Evolutionary conservation across 2,888 invertebrate species (phyloP).

Genomic region (Hermaeophaga mercurialis): DNA sequence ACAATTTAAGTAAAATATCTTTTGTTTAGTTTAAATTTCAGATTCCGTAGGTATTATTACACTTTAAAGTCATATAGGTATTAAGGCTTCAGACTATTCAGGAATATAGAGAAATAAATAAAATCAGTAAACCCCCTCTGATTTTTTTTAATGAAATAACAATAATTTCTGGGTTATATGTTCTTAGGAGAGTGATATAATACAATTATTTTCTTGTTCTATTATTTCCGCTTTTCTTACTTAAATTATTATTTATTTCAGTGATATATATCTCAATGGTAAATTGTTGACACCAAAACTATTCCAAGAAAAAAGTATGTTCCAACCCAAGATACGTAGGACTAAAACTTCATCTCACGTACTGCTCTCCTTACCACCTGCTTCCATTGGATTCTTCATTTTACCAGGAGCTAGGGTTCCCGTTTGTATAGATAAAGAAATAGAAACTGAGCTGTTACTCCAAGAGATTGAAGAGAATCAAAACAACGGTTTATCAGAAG

Average conservation of each 20-base stretch:
- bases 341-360: constrained; percentile 62
- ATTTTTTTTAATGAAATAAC: too few species aligned
- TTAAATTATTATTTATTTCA: constrained; percentile 49
- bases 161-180: too few species aligned
- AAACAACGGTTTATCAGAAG: constrained; percentile 55
- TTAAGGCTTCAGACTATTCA: too few species aligned
- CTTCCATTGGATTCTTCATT: constrained; percentile 77
- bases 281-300: constrained; percentile 64
- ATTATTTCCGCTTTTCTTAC: not conserved
- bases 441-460: constrained; percentile 44
- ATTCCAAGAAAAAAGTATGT: constrained; percentile 55
- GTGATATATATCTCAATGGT: constrained; percentile 69
- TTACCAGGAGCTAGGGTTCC: constrained; percentile 68
- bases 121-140: too few species aligned
- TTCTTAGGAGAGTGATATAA: too few species aligned
- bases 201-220: too few species aligned
- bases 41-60: too few species aligned
- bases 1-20: too few species aligned
- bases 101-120: too few species aligned
- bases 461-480: constrained; percentile 52
- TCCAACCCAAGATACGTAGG: constrained; percentile 56
- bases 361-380: constrained; percentile 66
- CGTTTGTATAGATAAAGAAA: constrained; percentile 59
- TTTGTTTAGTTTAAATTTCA: too few species aligned
- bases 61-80: too few species aligned